Evolutionary conservation across 1,140 invertebrate genomes (phyloP), one percentile per base, ranked within the genome.

Genomic region (Drosophila kohkoa): DNA sequence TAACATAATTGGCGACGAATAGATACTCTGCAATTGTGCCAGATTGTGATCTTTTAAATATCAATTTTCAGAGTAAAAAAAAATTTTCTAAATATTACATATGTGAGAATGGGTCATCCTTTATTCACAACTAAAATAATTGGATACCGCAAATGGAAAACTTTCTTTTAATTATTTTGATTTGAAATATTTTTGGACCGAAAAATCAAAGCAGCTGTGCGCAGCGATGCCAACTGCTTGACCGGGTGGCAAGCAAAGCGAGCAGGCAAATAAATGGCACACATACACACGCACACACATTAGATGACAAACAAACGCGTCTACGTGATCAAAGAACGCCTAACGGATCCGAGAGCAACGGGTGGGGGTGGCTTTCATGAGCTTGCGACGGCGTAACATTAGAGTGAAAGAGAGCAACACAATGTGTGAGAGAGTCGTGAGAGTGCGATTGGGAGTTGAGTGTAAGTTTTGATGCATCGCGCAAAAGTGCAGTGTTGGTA

Each of bases 281-380:
- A 59, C 55, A 59, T 28, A 55, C 54, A 58, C 48, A 55, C n/a
- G 16, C 35, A 58, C 11, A 43, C 41, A 16, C 8, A 57, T 49
- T 25, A 25, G 43, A 49, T 63, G 72, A 51, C 72, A 75, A 75
- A 58, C 66, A 75, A 46, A 74, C 65, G 30, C 57, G 66, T 63
- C 72, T 75, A 75, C 72, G 72, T 75, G 72, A 75, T 75, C 72
- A 75, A 75, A 70, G 72, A 75, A 57, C 66, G 45, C 5, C 71
- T 69, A 69, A 68, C 57, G 49, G 57, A 35, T 16, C 51, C 13
- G 58, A 45, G 51, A 45, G 35, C 8, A 7, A n/a, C 28, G 49
- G 49, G 43, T 54, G 57, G 49, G 55, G 71, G 64, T 68, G 43
- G 35, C 30, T 49, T 68, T 67, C 8, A 16, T 54, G 43, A 57